Evolutionary conservation across 2,797 vertebrate genomes (phyloP).

Genomic region (Helarctos malayanus): DNA sequence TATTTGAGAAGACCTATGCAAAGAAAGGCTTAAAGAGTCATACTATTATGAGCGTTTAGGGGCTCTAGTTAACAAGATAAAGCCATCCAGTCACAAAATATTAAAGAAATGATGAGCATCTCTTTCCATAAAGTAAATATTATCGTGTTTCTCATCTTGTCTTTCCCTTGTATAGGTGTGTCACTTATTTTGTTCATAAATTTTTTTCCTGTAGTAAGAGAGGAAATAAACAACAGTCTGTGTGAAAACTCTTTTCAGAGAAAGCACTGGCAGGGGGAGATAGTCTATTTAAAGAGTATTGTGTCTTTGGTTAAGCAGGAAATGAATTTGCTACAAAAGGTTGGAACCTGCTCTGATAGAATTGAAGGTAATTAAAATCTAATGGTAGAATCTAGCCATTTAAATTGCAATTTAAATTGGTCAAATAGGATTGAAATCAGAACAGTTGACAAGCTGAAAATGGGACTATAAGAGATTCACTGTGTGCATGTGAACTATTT

Average conservation of each 20-base stretch:
- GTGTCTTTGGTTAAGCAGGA: slow-evolving; percentile 74
- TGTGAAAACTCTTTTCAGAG: slow-evolving; percentile 46
- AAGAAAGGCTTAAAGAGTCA: neutral
- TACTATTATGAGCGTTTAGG: neutral
- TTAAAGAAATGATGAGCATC: neutral
- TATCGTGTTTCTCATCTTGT: slow-evolving; percentile 21
- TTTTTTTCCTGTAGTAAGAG: slow-evolving; percentile 40
- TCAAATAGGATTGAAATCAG: slow-evolving; percentile 76
- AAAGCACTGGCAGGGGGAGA: neutral
- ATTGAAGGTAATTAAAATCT: slow-evolving; percentile 81
- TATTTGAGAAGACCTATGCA: neutral
- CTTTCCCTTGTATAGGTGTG: neutral
- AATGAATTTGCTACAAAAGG: slow-evolving; percentile 75
- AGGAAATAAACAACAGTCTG: slow-evolving; percentile 45
- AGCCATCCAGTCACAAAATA: neutral
- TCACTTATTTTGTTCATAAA: slow-evolving; percentile 64
- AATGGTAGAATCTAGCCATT: slow-evolving; percentile 78
- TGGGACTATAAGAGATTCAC: slow-evolving; percentile 48
- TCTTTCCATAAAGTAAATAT: neutral
- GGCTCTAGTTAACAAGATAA: neutral
- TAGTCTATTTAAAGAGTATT: slow-evolving; percentile 63
- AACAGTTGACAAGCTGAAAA: slow-evolving; percentile 76
- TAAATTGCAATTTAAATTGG: slow-evolving; percentile 83
- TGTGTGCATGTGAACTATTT: slow-evolving; percentile 66
- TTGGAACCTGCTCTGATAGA: slow-evolving; percentile 58